Conservation (phyloP, 2,797 vertebrate genomes). For the Ceryle rudis region DNA sequence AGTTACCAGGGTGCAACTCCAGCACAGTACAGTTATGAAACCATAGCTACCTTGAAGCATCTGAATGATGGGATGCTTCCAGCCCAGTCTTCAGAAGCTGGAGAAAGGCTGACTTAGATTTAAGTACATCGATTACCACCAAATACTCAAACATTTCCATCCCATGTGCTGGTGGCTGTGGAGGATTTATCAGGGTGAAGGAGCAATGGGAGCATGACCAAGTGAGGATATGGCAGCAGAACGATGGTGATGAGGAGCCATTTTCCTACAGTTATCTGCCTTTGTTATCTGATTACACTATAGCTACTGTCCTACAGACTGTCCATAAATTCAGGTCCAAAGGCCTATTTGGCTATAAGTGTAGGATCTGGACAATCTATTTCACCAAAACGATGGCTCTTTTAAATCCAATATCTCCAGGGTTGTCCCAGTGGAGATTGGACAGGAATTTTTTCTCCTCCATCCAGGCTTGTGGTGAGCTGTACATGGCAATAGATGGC, state of each 20-base stretch:
- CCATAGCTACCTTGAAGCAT: background rate
- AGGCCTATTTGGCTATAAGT: background rate
- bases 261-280: background rate
- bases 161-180: background rate
- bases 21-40: background rate
- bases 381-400: background rate
- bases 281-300: background rate
- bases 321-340: background rate
- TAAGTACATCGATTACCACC: background rate
- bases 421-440: background rate
- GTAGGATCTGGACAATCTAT: background rate
- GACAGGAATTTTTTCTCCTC: background rate
- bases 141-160: background rate
- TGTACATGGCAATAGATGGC: constrained; percentile 71
- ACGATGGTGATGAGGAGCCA: background rate
- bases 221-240: background rate
- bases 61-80: background rate
- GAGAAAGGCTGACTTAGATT: background rate
- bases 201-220: background rate
- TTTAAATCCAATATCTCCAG: background rate
- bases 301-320: background rate
- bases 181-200: background rate
- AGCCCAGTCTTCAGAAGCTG: background rate
- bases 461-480: constrained; percentile 23
- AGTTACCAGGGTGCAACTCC: background rate